Evolutionary conservation across 2,797 vertebrate species (phyloP).

Genomic region (Phalloptychus januarius): DNA sequence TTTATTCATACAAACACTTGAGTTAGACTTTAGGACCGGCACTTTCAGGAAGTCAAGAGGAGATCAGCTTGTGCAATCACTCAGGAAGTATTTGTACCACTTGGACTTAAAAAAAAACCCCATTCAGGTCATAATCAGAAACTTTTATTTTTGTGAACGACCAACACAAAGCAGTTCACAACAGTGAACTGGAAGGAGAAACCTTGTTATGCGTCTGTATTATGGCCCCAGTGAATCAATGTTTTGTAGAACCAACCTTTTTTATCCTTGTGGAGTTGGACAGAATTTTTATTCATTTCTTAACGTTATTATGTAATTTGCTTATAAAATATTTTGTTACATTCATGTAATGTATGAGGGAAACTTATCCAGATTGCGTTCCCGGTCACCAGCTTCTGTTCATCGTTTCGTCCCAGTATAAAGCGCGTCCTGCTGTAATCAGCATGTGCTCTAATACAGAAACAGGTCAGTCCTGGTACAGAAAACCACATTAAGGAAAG

Average conservation of each 20-base stretch:
- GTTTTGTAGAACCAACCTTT: not conserved
- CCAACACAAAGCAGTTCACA: not conserved
- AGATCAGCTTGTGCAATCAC: not conserved
- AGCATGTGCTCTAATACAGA: not conserved
- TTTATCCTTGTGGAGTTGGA: not conserved
- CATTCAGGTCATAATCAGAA: not conserved
- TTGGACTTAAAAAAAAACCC: not conserved
- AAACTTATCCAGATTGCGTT: not conserved
- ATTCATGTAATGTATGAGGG: not conserved
- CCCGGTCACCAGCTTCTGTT: not conserved
- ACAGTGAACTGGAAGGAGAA: not conserved
- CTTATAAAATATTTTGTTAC: not conserved
- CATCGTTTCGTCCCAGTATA: not conserved
- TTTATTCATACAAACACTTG: not conserved
- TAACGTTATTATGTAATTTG: not conserved
- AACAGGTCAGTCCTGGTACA: not conserved
- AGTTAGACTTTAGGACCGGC: not conserved
- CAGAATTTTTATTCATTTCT: not conserved
- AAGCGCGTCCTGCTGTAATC: not conserved
- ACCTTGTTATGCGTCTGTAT: not conserved
- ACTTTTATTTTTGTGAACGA: not conserved
- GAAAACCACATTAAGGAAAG: not conserved
- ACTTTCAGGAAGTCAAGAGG: not conserved
- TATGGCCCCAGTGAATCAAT: not conserved
- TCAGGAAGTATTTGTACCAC: not conserved